Conservation (phyloP, 2,113 vertebrate genomes). For the Vombatus ursinus region DNA sequence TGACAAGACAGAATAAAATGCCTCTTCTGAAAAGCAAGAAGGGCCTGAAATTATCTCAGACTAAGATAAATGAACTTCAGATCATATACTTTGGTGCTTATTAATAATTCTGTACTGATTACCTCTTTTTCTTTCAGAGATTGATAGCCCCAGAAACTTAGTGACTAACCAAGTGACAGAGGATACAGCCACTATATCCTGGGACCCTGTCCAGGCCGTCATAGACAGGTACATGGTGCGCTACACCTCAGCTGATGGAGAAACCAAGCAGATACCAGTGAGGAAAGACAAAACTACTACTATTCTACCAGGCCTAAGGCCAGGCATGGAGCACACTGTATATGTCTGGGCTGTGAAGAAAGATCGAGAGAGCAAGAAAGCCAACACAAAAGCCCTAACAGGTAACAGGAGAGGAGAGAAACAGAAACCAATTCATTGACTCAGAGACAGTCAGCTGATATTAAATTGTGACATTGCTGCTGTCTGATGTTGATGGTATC, state of each 20-base stretch:
- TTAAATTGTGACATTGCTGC: not conserved
- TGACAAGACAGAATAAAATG: not conserved
- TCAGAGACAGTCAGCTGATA: not conserved
- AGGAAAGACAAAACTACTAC: conserved; percentile 78
- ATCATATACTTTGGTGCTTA: not conserved
- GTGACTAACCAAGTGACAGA: conserved; percentile 83
- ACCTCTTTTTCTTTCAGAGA: conserved; percentile 65
- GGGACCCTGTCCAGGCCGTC: conserved; percentile 84
- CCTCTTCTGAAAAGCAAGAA: not conserved
- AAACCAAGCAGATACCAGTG: conserved; percentile 79
- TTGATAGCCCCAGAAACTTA: conserved; percentile 83
- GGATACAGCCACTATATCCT: conserved; percentile 82
- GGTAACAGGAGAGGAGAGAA: conserved; percentile 69
- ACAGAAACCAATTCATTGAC: not conserved
- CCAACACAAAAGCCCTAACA: conserved; percentile 81
- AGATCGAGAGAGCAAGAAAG: conserved; percentile 80
- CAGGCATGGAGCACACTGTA: conserved; percentile 84
- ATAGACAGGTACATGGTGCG: conserved; percentile 87
- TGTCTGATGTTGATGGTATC: not conserved
- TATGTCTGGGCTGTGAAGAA: conserved; percentile 86
- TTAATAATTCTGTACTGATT: conserved; percentile 23
- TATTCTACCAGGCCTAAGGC: conserved; percentile 81
- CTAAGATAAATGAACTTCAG: not conserved
- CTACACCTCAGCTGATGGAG: conserved; percentile 84
- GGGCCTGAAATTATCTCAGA: not conserved